These are phyloP conservation scores for Neomorphus geoffroyi DNA, from an alignment of 2,797 vertebrate genomes.

Conservation along the genomic window DNA sequence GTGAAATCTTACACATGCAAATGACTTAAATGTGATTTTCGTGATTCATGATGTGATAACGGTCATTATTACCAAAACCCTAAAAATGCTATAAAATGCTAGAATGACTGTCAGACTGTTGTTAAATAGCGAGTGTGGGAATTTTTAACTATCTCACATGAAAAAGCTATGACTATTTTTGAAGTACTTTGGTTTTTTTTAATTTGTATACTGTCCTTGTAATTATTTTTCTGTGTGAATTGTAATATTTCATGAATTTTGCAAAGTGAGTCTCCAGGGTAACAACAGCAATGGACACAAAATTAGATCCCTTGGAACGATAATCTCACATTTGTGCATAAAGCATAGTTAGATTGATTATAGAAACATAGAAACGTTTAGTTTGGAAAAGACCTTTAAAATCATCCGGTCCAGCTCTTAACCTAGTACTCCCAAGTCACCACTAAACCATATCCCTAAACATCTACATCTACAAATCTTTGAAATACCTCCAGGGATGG, in stretches of 20 bases:
- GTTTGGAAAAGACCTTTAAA: too few species aligned
- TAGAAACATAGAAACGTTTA: background rate
- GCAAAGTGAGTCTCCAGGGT: background rate
- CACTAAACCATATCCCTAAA: too few species aligned
- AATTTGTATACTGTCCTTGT: background rate
- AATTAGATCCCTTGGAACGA: background rate
- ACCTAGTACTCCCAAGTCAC: too few species aligned
- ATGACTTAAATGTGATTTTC: background rate
- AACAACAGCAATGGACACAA: background rate
- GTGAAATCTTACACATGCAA: background rate
- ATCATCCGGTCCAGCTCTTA: too few species aligned
- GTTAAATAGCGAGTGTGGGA: background rate
- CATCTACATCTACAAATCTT: too few species aligned
- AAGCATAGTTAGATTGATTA: background rate
- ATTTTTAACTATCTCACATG: background rate
- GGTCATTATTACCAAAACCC: fast-evolving
- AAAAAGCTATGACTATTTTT: background rate
- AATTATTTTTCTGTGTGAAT: background rate
- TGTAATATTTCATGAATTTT: background rate
- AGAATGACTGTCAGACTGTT: background rate
- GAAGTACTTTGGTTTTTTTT: fast-evolving
- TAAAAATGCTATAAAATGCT: background rate
- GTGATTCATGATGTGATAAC: background rate
- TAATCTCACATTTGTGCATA: background rate
- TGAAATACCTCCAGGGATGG: too few species aligned